Evolutionary conservation across 2,888 invertebrate species (phyloP).

Genomic region (Boloria euphrosyne): DNA sequence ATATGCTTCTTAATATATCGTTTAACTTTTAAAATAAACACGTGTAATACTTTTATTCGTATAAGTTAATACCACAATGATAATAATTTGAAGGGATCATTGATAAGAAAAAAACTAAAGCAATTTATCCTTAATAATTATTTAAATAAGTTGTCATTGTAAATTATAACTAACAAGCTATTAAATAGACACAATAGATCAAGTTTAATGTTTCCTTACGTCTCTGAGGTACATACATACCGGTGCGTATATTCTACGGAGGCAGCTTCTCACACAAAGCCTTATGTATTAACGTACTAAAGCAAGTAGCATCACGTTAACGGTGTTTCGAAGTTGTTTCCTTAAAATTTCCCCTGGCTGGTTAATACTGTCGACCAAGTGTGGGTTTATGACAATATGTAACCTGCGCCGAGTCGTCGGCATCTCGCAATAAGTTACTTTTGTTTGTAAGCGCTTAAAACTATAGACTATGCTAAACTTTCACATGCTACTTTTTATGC

Average conservation of each 20-base stretch:
- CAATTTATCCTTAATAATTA: neutral
- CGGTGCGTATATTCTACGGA: slow-evolving; percentile 9
- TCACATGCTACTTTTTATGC: slow-evolving; percentile 2
- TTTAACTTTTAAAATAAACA: too few species aligned
- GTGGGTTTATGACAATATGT: slow-evolving; percentile 61
- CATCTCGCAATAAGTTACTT: slow-evolving; percentile 67
- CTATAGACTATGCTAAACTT: slow-evolving; percentile 54
- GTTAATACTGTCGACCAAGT: slow-evolving; percentile 52
- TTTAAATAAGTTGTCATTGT: too few species aligned
- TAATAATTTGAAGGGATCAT: too few species aligned
- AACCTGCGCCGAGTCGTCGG: slow-evolving; percentile 64
- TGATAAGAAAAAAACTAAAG: slow-evolving; percentile 1
- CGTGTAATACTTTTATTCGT: too few species aligned
- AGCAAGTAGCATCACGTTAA: slow-evolving; percentile 41
- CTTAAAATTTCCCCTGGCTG: slow-evolving; percentile 51
- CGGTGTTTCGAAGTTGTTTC: slow-evolving; percentile 47
- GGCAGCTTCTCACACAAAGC: slow-evolving; percentile 29
- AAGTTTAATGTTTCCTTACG: slow-evolving; percentile 18
- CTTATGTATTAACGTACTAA: slow-evolving; percentile 44
- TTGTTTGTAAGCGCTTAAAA: slow-evolving; percentile 70
- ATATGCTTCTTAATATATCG: too few species aligned
- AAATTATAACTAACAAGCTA: slow-evolving; percentile 3
- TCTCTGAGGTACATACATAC: slow-evolving; percentile 1
- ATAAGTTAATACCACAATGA: too few species aligned
- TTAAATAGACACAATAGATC: slow-evolving; percentile 8